Conservation (phyloP, 2,888 invertebrate species). For the Polia nebulosa region DNA sequence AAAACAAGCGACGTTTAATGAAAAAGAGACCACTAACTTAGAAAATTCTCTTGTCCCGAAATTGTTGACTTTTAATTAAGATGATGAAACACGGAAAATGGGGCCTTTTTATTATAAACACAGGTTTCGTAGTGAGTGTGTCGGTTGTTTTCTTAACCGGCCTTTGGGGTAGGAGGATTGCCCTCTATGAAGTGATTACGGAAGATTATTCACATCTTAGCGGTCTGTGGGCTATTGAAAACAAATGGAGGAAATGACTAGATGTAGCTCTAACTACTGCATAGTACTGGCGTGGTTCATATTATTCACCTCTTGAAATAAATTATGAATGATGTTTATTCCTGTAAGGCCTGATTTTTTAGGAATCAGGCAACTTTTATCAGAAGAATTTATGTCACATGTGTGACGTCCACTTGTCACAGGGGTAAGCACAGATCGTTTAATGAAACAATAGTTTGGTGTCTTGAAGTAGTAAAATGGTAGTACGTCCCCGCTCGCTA, state of each 20-base stretch:
- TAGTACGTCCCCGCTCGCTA: no score
- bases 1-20: constrained; percentile 53
- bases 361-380: no score
- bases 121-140: constrained; percentile 18
- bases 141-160: constrained; percentile 36
- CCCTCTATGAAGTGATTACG: constrained; percentile 53
- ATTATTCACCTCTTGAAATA: not conserved
- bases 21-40: constrained; percentile 56
- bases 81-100: constrained; percentile 12
- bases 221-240: constrained; percentile 30
- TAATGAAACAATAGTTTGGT: no score
- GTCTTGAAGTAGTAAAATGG: no score
- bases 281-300: not conserved
- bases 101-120: constrained; percentile 8
- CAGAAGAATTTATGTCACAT: no score
- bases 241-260: constrained; percentile 24
- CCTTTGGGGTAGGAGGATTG: constrained; percentile 8
- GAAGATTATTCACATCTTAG: constrained; percentile 51
- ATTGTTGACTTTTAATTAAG: constrained; percentile 66
- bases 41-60: constrained; percentile 56
- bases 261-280: not conserved
- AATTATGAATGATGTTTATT: no score
- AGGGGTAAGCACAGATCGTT: no score
- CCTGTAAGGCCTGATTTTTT: no score
- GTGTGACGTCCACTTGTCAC: no score